Evolutionary conservation across 2,888 invertebrate species (phyloP).

Genomic region (Oligia strigilis): DNA sequence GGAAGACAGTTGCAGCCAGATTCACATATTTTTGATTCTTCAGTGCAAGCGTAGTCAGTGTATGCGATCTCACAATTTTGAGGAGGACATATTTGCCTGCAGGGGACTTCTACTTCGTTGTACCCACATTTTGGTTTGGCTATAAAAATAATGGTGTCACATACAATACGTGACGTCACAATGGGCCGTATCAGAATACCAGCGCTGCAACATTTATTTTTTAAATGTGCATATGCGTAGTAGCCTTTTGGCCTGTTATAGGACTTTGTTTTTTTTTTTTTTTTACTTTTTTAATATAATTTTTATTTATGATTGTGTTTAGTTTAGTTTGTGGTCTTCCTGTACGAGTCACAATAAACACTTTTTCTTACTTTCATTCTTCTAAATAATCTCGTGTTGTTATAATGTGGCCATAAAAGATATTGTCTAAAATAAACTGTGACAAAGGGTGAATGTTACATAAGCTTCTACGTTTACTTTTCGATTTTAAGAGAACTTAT

Average conservation of each 20-base stretch:
- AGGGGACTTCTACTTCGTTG: constrained; percentile 70
- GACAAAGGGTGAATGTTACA: background rate
- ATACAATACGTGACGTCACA: background rate
- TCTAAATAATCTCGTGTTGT: background rate
- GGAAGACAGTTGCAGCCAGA: constrained; percentile 74
- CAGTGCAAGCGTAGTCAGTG: constrained; percentile 65
- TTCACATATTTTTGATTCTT: constrained; percentile 58
- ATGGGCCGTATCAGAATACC: background rate
- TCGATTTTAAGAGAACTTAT: background rate
- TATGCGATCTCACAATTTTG: constrained; percentile 72
- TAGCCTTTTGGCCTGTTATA: background rate
- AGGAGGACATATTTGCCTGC: constrained; percentile 72
- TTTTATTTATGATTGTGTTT: too few relatives aligned
- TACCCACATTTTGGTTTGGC: constrained; percentile 59
- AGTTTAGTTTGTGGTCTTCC: too few relatives aligned
- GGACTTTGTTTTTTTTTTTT: background rate
- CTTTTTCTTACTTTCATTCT: too few relatives aligned
- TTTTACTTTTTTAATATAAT: too few relatives aligned
- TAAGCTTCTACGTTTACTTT: background rate
- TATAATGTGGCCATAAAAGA: background rate
- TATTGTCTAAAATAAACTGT: background rate
- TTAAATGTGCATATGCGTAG: background rate
- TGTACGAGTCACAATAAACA: too few relatives aligned
- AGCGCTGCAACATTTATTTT: background rate
- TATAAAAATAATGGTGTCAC: constrained; percentile 6